phyloP scores from a whole-genome alignment of 2,113 vertebrate species.

The Picathartes gymnocephalus region DNA sequence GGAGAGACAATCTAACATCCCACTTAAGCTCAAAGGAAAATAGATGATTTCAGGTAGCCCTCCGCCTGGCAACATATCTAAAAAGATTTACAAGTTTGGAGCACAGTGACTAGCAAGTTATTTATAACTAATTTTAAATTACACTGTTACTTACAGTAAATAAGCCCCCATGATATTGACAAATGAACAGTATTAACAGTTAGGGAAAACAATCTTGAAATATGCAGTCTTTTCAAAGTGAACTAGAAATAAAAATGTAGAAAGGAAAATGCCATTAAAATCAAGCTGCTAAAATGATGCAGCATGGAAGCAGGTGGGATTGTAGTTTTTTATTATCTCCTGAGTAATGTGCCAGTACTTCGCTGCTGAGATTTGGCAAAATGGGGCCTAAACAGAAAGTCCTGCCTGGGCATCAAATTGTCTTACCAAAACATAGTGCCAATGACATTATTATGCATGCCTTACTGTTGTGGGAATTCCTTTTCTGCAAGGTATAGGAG shows the following conservation, averaged over 20 bases:
- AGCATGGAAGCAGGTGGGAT: not conserved
- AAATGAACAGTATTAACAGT: not conserved
- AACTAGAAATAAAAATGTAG: not conserved
- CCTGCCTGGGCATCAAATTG: not conserved
- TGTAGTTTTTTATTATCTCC: not conserved
- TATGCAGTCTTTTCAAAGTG: not conserved
- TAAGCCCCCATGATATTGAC: not conserved
- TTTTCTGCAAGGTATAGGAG: not conserved
- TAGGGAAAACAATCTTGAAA: not conserved
- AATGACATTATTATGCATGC: not conserved
- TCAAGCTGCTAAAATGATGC: not conserved
- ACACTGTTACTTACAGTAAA: not conserved
- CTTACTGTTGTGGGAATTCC: not conserved
- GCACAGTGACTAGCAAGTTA: not conserved
- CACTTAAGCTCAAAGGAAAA: not conserved
- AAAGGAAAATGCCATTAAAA: not conserved
- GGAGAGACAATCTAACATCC: not conserved
- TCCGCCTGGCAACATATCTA: not conserved
- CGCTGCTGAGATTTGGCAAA: not conserved
- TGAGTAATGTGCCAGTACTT: not conserved
- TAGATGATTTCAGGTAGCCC: not conserved
- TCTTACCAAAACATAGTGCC: not conserved
- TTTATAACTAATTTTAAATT: not conserved
- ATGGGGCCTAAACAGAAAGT: not conserved
- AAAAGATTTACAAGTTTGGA: not conserved